Evolutionary conservation across 2,113 vertebrate species (phyloP), one percentile per base, ranked within the genome.

Genomic region (Pollimyrus isidori): DNA sequence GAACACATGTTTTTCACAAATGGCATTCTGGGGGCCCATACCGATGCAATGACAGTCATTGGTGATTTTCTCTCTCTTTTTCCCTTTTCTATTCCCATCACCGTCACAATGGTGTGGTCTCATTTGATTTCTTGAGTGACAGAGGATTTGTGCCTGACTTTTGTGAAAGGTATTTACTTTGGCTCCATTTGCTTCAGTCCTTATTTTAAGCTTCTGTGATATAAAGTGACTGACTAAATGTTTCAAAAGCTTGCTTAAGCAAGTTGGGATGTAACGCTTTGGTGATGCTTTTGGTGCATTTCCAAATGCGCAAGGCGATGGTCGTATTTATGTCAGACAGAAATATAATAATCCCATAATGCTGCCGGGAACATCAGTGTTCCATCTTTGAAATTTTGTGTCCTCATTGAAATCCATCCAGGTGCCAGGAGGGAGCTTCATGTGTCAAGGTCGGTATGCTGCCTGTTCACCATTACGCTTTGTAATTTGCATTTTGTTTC

Each of bases 291-390:
- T 84, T 45, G 30, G 73, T 80, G 30, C 15, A 80, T 80, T 80
- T 80, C 35, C 35, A 69, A 69, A 69, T 69, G n/a, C 9, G n/a
- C 11, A 69, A 30, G 73, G 30, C 6, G 39, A 42, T 80, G 73
- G 21, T 13, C 48, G 83, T 90, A 89, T 80, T 88, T 90, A 90
- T 42, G 35, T 80, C 35, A 0, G 73, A 80, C 73, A 17, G 35
- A 42, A 42, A 80, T 80, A 80, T 17, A 80, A 80, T 80, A 19
- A 42, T 4, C 35, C 35, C 15, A 46, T 56, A 35, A 52, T 50
- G 48, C 69, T 88, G 7, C 48, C 90, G 91, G 49, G 48, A 87
- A 90, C 17, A 84, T 82, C 90, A 42, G 86, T 88, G 89, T 92
- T 89, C 85, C 39, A 87, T 65, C 21, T n/a, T 35, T 23, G 39